Evolutionary conservation across 2,113 vertebrate genomes (phyloP), one percentile per base, ranked within the genome.

Genomic region (Amphiprion ocellaris): DNA sequence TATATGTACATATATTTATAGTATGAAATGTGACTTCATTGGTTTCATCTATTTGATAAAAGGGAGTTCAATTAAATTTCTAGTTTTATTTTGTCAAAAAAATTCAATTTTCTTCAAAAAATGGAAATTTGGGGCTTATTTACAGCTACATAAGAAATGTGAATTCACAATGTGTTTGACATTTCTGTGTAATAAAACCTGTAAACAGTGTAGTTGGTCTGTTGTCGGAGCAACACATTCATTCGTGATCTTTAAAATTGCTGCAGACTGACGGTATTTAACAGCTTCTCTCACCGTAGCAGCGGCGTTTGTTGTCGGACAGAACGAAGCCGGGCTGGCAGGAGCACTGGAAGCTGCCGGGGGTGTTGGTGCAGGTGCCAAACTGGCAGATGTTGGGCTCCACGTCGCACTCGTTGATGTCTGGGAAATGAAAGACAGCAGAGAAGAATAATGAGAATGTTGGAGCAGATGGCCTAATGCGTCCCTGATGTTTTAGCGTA

Each of bases 331-430:
- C 97, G 0, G 94, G 89, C 0, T 95, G 95, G 41, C 97, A 99
- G 54, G 96, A 91, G 52, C 97, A 99, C 89, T 95, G 96, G 93
- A 99, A 99, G 89, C 96, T 98, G 63, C 97, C 97, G 0, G 96
- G 95, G 4, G 95, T 96, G 87, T 99, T 99, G 87, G 95, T 95
- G 86, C 97, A 99, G 4, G 95, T 95, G 28, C 98, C 98, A 0
- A 96, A 97, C 23, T 97, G 95, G 79, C 98, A 99, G 80, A 96
- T 95, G 89, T 94, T 97, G 65, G 96, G 93, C 67, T 97, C 96
- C 80, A 96, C 95, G 0, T 94, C 95, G 19, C 97, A 99, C 85
- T 99, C 97, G 0, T 98, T 93, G 78, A 98, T 97, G 77, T 99
- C 98, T 99, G 90, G 0, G 24, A 83, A 47, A 46, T 7, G 55